Percentiles rank a stretch among this genome's conserved stretches.
These are phyloP conservation scores for human (Homo sapiens) DNA, from an alignment of 2,113 vertebrate genomes.

Conservation along the genomic window DNA sequence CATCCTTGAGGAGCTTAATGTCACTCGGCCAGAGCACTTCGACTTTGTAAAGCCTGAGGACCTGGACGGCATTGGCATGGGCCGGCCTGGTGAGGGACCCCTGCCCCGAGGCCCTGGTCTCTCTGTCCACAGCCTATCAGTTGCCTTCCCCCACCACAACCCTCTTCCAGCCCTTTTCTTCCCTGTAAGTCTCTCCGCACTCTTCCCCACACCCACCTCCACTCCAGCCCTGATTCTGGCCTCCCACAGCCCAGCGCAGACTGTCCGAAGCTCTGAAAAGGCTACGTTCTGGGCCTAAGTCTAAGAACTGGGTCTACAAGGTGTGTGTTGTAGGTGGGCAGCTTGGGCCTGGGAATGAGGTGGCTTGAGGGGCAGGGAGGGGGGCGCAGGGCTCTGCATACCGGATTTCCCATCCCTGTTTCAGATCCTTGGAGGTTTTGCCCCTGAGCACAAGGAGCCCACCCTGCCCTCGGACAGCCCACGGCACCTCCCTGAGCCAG, in stretches of 20 bases:
- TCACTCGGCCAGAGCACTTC: slow-evolving; percentile 90
- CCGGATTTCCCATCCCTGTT: neutral
- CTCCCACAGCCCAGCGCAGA: slow-evolving; percentile 88
- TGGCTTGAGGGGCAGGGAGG: neutral
- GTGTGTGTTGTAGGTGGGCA: slow-evolving; percentile 60
- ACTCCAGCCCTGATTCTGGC: neutral
- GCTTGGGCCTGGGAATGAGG: neutral
- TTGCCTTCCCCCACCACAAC: rapidly evolving
- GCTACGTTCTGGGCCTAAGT: slow-evolving; percentile 74
- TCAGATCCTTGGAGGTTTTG: slow-evolving; percentile 79
- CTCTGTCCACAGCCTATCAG: slow-evolving; percentile 76
- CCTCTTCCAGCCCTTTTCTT: neutral
- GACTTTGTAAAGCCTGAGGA: slow-evolving; percentile 90
- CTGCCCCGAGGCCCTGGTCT: neutral
- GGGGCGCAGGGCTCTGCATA: neutral
- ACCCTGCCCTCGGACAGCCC: neutral
- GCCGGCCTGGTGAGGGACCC: slow-evolving; percentile 87
- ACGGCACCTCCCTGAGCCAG: slow-evolving; percentile 67
- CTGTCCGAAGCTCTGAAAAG: slow-evolving; percentile 89
- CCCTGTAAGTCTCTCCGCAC: neutral
- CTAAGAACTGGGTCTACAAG: slow-evolving; percentile 86
- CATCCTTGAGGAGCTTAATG: slow-evolving; percentile 90
- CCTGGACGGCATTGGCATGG: slow-evolving; percentile 91
- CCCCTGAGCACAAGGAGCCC: slow-evolving; percentile 78
- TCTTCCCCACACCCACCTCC: neutral